Conservation (phyloP, 2,113 vertebrate species). For the Lamprotornis superbus region DNA sequence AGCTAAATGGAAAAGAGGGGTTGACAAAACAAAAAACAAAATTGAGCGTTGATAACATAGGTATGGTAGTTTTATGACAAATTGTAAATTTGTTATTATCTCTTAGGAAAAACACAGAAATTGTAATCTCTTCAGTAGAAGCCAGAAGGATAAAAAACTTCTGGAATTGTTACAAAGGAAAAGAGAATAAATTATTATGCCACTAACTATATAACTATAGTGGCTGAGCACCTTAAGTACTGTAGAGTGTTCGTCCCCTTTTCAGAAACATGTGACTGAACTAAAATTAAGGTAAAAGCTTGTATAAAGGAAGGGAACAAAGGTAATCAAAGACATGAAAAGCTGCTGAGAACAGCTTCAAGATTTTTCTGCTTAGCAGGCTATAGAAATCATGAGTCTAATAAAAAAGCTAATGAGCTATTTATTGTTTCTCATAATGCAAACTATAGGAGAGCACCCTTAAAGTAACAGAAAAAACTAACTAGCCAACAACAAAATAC, state of each 20-base stretch:
- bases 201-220: background rate
- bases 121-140: background rate
- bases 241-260: background rate
- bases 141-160: background rate
- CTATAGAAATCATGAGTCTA: background rate
- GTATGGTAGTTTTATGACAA: background rate
- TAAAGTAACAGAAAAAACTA: background rate
- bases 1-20: background rate
- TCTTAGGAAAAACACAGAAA: background rate
- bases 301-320: background rate
- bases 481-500: background rate
- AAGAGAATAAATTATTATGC: background rate
- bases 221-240: background rate
- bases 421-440: background rate
- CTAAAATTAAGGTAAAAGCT: background rate
- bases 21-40: background rate
- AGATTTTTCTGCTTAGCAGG: background rate
- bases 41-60: fast-evolving
- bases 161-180: background rate
- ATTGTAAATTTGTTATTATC: background rate
- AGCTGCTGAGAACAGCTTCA: background rate
- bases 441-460: background rate
- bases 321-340: background rate
- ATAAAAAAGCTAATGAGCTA: background rate
- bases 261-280: background rate